Conservation (phyloP, 2,113 vertebrate genomes). For the Bubo bubo region DNA sequence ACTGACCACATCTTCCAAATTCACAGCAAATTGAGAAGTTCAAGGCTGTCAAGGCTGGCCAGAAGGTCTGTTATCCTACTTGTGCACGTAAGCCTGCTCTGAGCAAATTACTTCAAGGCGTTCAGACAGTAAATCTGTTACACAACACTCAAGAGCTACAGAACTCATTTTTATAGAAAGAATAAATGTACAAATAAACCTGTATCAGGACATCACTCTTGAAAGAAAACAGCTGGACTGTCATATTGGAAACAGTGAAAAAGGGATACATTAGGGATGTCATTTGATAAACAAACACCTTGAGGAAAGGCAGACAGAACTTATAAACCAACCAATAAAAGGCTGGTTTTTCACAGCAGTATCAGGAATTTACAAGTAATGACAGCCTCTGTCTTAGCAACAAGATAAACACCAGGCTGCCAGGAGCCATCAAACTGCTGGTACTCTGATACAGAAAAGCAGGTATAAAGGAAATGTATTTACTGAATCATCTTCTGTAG, state of each 20-base stretch:
- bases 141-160: neutral
- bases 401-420: neutral
- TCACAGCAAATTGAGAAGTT: neutral
- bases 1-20: neutral
- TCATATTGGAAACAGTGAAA: neutral
- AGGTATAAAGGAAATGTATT: neutral
- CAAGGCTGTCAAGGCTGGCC: neutral
- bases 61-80: neutral
- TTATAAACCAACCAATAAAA: conserved; percentile 13
- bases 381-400: conserved; percentile 33
- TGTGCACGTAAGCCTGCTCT: neutral
- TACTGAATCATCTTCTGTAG: neutral
- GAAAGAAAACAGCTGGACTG: neutral
- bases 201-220: neutral
- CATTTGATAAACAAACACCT: neutral
- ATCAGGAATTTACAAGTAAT: conserved; percentile 23
- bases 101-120: neutral
- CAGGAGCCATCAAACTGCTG: neutral
- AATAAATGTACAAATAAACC: neutral
- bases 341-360: neutral
- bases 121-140: neutral
- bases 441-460: neutral
- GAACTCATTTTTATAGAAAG: neutral
- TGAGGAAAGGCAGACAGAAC: conserved; percentile 8
- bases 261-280: neutral